phyloP scores from a whole-genome alignment of 1,140 invertebrate genomes.

The Leptinotarsa defecta region DNA sequence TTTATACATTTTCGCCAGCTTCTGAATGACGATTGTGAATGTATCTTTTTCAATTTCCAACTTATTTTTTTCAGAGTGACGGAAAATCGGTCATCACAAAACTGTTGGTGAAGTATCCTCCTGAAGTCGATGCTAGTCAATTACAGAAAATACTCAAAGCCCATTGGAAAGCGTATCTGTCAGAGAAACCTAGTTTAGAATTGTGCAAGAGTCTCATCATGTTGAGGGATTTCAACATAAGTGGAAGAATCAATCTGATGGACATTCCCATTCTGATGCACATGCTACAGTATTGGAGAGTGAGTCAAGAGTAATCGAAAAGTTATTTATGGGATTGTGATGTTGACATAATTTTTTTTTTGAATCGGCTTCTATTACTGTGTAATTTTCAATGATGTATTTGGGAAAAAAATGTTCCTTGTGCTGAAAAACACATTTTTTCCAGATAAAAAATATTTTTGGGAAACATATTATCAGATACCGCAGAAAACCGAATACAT shows the following conservation, averaged over 20 bases:
- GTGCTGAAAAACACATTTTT: too few species aligned
- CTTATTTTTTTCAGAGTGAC: slow-evolving; percentile 56
- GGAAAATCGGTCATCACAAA: slow-evolving; percentile 60
- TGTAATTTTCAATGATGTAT: too few species aligned
- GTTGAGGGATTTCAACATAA: slow-evolving; percentile 70
- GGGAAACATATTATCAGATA: too few species aligned
- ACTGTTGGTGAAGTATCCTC: slow-evolving; percentile 63
- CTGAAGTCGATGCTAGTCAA: slow-evolving; percentile 66
- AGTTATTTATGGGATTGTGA: too few species aligned
- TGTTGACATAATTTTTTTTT: too few species aligned
- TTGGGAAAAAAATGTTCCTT: too few species aligned
- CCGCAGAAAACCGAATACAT: too few species aligned
- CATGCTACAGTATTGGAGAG: slow-evolving; percentile 71
- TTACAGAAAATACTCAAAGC: slow-evolving; percentile 66
- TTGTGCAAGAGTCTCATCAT: slow-evolving; percentile 71
- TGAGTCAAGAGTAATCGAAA: slow-evolving; percentile 47
- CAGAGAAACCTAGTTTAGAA: slow-evolving; percentile 63
- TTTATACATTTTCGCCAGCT: too few species aligned
- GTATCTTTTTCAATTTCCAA: background rate
- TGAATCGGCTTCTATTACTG: too few species aligned
- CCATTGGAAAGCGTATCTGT: slow-evolving; percentile 62
- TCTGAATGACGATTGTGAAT: too few species aligned
- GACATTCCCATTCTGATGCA: slow-evolving; percentile 67
- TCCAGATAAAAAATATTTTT: too few species aligned
- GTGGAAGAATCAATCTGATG: slow-evolving; percentile 63